phyloP scores from a whole-genome alignment of 1,140 invertebrate species.

The Oryzaephilus surinamensis region DNA sequence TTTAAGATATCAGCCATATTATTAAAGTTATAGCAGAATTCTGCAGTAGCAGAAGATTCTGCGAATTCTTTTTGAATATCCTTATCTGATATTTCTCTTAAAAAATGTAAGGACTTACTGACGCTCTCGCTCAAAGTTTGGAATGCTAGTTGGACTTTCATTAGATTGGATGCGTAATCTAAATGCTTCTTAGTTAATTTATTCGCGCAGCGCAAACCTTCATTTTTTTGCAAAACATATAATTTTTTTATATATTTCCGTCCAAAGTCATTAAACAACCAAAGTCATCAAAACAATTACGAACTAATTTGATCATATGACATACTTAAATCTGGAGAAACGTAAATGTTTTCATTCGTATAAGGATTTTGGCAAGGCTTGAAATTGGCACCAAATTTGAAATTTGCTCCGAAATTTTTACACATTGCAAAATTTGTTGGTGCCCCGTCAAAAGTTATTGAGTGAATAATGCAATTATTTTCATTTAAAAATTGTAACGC shows the following conservation, averaged over 20 bases:
- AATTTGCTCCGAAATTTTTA: constrained; percentile 7
- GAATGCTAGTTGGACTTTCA: constrained; percentile 27
- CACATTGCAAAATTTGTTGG: constrained; percentile 14
- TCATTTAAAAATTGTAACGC: constrained; percentile 5
- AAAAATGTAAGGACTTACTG: neutral
- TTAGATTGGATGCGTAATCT: constrained; percentile 25
- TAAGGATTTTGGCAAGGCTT: constrained; percentile 8
- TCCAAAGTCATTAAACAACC: constrained; percentile 20
- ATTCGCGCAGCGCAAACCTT: constrained; percentile 26
- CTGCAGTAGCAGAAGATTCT: neutral
- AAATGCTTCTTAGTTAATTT: constrained; percentile 27
- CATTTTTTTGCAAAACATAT: constrained; percentile 20
- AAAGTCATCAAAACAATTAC: constrained; percentile 27
- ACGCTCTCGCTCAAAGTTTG: constrained; percentile 3
- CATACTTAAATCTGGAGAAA: constrained; percentile 25
- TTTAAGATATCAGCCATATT: constrained; percentile 8
- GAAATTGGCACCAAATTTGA: constrained; percentile 10
- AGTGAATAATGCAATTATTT: constrained; percentile 5
- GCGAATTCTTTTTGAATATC: constrained; percentile 1
- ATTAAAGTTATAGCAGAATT: constrained; percentile 3
- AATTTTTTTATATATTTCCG: constrained; percentile 23
- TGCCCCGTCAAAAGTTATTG: constrained; percentile 11
- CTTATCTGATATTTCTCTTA: neutral
- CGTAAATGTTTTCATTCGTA: constrained; percentile 10
- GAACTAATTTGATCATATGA: constrained; percentile 30